Conservation (phyloP, 2,888 invertebrate species). For the Minunthozetes semirufus region DNA sequence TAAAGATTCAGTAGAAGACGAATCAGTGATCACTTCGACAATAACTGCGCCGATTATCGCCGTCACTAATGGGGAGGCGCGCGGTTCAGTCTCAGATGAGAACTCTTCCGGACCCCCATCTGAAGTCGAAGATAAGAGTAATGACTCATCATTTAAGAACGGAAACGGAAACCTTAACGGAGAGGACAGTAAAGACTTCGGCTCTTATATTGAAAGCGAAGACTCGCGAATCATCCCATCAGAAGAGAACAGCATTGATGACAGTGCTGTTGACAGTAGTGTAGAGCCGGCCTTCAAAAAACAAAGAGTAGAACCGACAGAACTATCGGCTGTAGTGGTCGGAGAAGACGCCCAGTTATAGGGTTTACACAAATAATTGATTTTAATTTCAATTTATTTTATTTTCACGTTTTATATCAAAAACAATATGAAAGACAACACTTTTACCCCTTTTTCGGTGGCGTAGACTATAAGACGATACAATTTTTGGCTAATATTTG, state of each 20-base stretch:
- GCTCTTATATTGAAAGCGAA: conserved; percentile 6
- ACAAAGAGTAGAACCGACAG: conserved; percentile 19
- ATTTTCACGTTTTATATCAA: conserved; percentile 3
- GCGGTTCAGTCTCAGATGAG: conserved; percentile 9
- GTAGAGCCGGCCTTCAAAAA: conserved; percentile 33
- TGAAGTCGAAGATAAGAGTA: conserved; percentile 30
- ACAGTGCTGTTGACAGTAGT: conserved; percentile 4
- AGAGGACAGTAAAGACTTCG: conserved; percentile 9
- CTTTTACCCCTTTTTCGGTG: conserved; percentile 18
- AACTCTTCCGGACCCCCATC: conserved; percentile 32
- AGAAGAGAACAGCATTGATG: conserved; percentile 30
- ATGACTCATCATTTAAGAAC: conserved; percentile 8
- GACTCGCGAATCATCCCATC: conserved; percentile 10
- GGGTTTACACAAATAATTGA: not conserved
- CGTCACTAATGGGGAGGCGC: conserved; percentile 26
- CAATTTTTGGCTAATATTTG: not conserved
- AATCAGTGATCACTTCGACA: conserved; percentile 25
- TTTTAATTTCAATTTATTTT: conserved; percentile 1
- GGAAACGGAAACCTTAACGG: conserved; percentile 5
- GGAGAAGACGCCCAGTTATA: conserved; percentile 26
- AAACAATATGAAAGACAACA: conserved; percentile 1
- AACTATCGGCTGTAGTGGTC: not conserved
- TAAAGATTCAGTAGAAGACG: conserved; percentile 16
- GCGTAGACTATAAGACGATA: not conserved
- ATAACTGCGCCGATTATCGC: not conserved